Conservation (phyloP, 2,888 invertebrate genomes). For the Drosophila paramelanica region DNA sequence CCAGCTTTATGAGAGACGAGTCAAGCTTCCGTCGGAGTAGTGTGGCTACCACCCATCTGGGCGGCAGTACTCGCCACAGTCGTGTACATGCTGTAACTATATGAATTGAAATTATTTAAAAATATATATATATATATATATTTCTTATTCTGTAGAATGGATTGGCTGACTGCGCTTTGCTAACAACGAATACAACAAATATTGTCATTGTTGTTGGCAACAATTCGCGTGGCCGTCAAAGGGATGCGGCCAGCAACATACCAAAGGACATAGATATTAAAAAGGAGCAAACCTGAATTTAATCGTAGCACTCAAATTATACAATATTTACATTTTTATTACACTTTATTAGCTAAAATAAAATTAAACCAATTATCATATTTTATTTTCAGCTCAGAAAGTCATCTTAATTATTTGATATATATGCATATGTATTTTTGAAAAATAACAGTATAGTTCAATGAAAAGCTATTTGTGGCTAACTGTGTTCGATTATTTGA, state of each 20-base stretch:
- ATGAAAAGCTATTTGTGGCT: constrained; percentile 47
- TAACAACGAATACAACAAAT: constrained; percentile 71
- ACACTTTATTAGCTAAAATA: not conserved
- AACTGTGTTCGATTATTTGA: constrained; percentile 60
- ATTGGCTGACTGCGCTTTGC: constrained; percentile 59
- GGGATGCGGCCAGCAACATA: constrained; percentile 72
- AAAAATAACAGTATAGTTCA: constrained; percentile 43
- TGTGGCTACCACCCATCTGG: constrained; percentile 70
- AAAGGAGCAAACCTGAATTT: constrained; percentile 82
- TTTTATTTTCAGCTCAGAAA: constrained; percentile 25
- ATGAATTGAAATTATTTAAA: no score
- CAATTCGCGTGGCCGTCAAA: constrained; percentile 76
- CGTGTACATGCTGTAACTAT: constrained; percentile 63
- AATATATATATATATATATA: not conserved
- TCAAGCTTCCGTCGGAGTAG: constrained; percentile 88
- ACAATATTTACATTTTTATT: not conserved
- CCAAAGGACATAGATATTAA: constrained; percentile 75
- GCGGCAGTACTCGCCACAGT: constrained; percentile 67
- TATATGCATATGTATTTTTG: constrained; percentile 25
- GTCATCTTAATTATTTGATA: constrained; percentile 45
- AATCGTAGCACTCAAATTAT: constrained; percentile 35
- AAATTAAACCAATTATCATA: not conserved
- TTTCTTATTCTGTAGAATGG: constrained; percentile 53
- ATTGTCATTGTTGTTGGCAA: constrained; percentile 83
- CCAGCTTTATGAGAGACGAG: constrained; percentile 87